Conservation (phyloP, 2,797 vertebrate genomes). For the Coluber constrictor region DNA sequence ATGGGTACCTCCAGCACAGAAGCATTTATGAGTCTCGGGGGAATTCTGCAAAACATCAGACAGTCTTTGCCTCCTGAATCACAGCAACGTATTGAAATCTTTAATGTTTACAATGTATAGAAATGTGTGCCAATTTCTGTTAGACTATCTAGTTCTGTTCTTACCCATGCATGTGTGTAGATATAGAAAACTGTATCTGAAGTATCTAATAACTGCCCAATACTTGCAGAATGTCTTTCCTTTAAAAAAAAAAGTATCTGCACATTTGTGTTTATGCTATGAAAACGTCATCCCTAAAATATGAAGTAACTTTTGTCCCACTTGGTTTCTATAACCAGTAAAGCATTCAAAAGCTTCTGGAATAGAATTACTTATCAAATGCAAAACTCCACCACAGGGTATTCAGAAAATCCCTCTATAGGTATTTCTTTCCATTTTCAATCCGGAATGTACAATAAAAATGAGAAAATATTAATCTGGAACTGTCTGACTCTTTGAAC, state of each 20-base stretch:
- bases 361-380: conserved; percentile 63
- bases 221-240: conserved; percentile 68
- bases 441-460: conserved; percentile 66
- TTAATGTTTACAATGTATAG: conserved; percentile 65
- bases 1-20: conserved; percentile 61
- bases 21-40: conserved; percentile 69
- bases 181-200: conserved; percentile 66
- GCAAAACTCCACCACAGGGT: conserved; percentile 50
- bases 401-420: conserved; percentile 56
- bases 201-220: conserved; percentile 67
- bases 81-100: conserved; percentile 69
- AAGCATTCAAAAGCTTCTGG: conserved; percentile 67
- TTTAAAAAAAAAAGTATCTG: background rate
- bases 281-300: conserved; percentile 73
- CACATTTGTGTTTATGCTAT: conserved; percentile 50
- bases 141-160: conserved; percentile 47
- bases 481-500: conserved; percentile 50
- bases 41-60: conserved; percentile 71
- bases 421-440: conserved; percentile 63
- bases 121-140: background rate
- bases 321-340: conserved; percentile 71
- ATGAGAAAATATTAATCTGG: conserved; percentile 67
- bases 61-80: conserved; percentile 73
- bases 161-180: conserved; percentile 47
- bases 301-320: conserved; percentile 70